Conservation (phyloP, 2,888 invertebrate species). For the Nomada flava region DNA sequence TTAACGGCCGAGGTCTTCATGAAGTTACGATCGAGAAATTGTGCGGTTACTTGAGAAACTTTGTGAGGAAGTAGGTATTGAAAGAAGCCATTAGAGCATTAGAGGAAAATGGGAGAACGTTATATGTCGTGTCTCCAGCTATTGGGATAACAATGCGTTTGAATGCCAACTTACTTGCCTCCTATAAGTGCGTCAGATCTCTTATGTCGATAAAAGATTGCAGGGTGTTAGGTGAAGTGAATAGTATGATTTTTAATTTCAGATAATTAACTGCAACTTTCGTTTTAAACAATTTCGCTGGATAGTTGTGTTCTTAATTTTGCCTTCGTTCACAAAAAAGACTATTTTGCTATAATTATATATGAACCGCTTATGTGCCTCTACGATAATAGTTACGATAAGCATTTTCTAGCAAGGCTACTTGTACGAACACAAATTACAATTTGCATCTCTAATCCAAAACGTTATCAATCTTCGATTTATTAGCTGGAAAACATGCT, state of each 20-base stretch:
- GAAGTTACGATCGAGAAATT: constrained; percentile 55
- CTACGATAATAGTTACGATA: too few relatives aligned
- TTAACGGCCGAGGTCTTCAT: constrained; percentile 58
- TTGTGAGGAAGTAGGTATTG: constrained; percentile 42
- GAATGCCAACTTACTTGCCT: constrained; percentile 7
- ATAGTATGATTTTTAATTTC: too few relatives aligned
- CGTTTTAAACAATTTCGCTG: not conserved
- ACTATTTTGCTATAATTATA: too few relatives aligned
- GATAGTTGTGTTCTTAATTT: too few relatives aligned
- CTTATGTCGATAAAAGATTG: not conserved
- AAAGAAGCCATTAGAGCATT: constrained; percentile 60
- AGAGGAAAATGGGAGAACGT: constrained; percentile 49
- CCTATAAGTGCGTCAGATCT: not conserved
- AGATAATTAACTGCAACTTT: not conserved
- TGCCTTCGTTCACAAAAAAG: too few relatives aligned
- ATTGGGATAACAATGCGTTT: constrained; percentile 12
- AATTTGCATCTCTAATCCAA: too few relatives aligned
- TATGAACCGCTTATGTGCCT: too few relatives aligned
- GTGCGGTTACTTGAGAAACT: constrained; percentile 52
- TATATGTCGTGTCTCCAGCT: constrained; percentile 18
- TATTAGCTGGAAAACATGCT: constrained; percentile 18
- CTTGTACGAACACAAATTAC: too few relatives aligned
- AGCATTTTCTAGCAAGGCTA: too few relatives aligned
- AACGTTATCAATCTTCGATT: not conserved
- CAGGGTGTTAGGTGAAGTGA: not conserved